Conservation (phyloP, 2,113 vertebrate genomes). For the Peromyscus californicus region DNA sequence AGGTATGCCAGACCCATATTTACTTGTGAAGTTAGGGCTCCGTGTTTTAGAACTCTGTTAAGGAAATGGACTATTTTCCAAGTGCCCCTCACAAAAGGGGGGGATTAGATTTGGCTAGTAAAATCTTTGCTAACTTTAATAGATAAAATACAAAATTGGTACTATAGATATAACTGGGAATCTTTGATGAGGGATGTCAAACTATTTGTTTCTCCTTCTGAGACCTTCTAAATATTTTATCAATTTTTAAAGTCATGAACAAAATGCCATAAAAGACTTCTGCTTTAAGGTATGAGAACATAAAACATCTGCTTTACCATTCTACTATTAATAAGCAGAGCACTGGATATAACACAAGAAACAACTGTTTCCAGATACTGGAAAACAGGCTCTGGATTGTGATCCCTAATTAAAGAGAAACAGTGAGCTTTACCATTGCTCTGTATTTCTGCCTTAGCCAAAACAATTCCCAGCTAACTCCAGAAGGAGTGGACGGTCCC, state of each 20-base stretch:
- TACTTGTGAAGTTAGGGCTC: background rate
- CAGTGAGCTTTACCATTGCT: background rate
- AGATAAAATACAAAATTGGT: constrained; percentile 34
- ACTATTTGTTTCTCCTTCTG: background rate
- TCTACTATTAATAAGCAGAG: constrained; percentile 20
- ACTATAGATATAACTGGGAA: background rate
- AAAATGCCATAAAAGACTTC: constrained; percentile 40
- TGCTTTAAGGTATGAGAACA: background rate
- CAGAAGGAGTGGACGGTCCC: background rate
- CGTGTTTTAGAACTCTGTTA: constrained; percentile 10
- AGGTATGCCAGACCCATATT: background rate
- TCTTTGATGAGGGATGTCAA: constrained; percentile 2
- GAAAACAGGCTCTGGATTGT: background rate
- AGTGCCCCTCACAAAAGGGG: background rate
- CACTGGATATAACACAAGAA: background rate
- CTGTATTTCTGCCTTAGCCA: background rate
- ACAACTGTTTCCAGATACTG: background rate
- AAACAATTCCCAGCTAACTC: constrained; percentile 6
- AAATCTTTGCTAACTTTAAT: background rate
- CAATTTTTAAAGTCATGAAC: background rate
- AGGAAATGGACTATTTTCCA: constrained; percentile 46
- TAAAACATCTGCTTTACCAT: background rate
- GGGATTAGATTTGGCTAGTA: background rate
- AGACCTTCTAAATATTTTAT: constrained; percentile 25
- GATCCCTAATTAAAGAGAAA: background rate